These are phyloP conservation scores for Dioctria linearis DNA, from an alignment of 2,888 invertebrate species.

Conservation along the genomic window DNA sequence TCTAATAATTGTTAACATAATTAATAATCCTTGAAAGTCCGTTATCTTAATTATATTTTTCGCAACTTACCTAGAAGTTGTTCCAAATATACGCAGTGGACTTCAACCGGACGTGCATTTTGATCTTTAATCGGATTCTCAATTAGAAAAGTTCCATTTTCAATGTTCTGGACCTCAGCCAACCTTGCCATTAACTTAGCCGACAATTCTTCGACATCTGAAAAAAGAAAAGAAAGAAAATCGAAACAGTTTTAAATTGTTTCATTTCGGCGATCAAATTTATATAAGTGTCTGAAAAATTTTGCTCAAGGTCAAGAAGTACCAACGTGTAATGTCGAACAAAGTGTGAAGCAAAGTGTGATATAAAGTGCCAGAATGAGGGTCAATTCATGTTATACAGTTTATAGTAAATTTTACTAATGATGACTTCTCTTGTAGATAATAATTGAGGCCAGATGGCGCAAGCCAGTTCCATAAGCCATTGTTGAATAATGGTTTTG, in stretches of 20 bases:
- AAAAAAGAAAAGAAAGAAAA: neutral
- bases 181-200: conserved; percentile 71
- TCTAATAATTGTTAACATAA: too few relatives aligned
- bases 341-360: too few relatives aligned
- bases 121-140: conserved; percentile 68
- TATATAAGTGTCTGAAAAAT: neutral
- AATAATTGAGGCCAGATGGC: neutral
- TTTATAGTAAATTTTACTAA: too few relatives aligned
- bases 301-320: neutral
- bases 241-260: neutral
- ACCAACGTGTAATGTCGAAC: too few relatives aligned
- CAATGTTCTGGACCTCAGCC: conserved; percentile 70
- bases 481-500: neutral
- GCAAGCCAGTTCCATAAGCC: neutral
- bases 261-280: neutral
- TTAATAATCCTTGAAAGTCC: too few relatives aligned
- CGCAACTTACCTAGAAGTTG: conserved; percentile 60
- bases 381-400: too few relatives aligned
- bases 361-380: too few relatives aligned
- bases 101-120: conserved; percentile 60
- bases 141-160: conserved; percentile 70
- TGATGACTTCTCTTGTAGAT: too few relatives aligned
- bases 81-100: conserved; percentile 62
- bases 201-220: conserved; percentile 71
- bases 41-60: neutral